These are phyloP conservation scores for Anastrepha ludens DNA, from an alignment of 1,140 invertebrate genomes.

Conservation along the genomic window DNA sequence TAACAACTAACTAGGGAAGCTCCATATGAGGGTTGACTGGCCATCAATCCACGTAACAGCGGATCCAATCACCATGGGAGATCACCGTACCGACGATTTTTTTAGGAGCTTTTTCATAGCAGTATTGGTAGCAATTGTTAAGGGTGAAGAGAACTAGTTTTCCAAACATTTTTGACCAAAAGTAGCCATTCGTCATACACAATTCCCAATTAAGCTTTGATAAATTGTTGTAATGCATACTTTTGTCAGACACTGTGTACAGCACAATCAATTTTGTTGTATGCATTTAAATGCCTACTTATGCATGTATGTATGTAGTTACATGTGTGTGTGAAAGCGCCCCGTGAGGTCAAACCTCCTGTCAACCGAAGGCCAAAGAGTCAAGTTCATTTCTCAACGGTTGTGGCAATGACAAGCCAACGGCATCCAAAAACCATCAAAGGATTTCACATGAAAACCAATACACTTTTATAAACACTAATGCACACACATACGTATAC, in stretches of 20 bases:
- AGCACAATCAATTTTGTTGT: neutral
- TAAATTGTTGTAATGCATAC: too few relatives aligned
- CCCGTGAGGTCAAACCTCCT: conserved; percentile 24
- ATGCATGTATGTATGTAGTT: neutral
- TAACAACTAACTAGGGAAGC: too few relatives aligned
- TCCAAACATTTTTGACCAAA: too few relatives aligned
- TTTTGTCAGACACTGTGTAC: neutral
- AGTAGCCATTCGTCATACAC: too few relatives aligned
- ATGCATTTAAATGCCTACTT: neutral
- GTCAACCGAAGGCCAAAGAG: conserved; percentile 39
- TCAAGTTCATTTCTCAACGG: conserved; percentile 43
- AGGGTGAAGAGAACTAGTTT: too few relatives aligned
- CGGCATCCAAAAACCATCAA: conserved; percentile 22
- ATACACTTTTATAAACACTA: neutral
- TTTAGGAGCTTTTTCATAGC: too few relatives aligned
- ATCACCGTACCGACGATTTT: too few relatives aligned
- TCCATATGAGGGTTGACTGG: too few relatives aligned
- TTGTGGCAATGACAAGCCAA: conserved; percentile 28
- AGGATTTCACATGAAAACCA: neutral
- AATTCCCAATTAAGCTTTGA: too few relatives aligned
- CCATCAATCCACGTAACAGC: too few relatives aligned
- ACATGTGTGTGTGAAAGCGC: conserved; percentile 4
- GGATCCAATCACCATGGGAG: too few relatives aligned
- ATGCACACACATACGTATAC: neutral
- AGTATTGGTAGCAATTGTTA: too few relatives aligned